Base-by-base conservation (phyloP, 2,113 vertebrate genomes). In the Corythaixoides concolor region DNA sequence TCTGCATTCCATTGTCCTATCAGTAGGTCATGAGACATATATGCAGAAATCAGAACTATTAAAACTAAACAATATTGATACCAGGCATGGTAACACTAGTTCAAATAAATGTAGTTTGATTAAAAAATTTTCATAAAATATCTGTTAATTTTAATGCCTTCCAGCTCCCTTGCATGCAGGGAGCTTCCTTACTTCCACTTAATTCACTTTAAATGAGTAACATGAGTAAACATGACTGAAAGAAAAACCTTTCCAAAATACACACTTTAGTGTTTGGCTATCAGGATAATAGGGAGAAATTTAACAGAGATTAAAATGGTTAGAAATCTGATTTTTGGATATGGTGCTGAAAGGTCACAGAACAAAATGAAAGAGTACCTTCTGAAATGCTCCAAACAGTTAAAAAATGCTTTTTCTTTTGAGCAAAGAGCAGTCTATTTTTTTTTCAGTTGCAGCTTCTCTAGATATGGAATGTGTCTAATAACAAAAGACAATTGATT, bases 161-260 rank as follows among this genome's bases (percentile, higher is more conserved):
- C 8, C 52, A 45, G 13, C 28, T 27, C 6, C 0, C 5, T 59
- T 83, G 13, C 1, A 1, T 45, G 49, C 13, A 45, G 21, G 6
- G 18, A 62, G 5, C 6, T 66, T 88, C 22, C 11, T 50, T 30
- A 16, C 22, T 24, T 1, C 0, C 11, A 45, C 6, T 28, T 50
- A 55, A 39, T 78, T 78, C 30, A 59, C 20, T 84, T 72, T 37
- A 80, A 70, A 43, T 47, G 17, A 56, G 8, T 41, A 41, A 41
- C 41, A 41, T 41, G 41, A 84, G 17, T 12, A 87, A 76, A 47
- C 1, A 37, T 63, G 30, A 21, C 3, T 62, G 15, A 76, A 90
- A 70, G 3, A n/a, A 17, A 66, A 50, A 62, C 5, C 2, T 68
- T 85, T 53, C 9, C 23, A 53, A 49, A 64, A 55, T 16, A 37